These are phyloP conservation scores for Aegithalos caudatus DNA, from an alignment of 2,113 vertebrate species.

Conservation along the genomic window DNA sequence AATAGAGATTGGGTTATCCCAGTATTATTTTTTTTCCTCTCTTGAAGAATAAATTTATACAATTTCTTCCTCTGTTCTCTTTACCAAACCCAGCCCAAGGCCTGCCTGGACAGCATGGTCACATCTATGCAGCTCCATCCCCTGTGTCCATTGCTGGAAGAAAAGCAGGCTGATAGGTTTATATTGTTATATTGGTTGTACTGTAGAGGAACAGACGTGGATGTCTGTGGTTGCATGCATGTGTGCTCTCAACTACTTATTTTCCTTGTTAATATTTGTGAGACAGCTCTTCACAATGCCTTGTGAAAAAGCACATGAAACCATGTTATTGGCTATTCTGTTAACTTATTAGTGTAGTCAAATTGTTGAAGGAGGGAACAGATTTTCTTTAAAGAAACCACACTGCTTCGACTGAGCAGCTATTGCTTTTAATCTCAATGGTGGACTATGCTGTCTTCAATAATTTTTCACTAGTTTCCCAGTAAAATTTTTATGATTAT, in stretches of 20 bases:
- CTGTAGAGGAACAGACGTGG: background rate
- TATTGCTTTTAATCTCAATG: background rate
- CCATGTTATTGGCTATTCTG: background rate
- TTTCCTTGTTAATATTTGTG: background rate
- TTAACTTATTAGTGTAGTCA: background rate
- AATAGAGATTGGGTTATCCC: background rate
- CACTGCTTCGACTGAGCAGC: background rate
- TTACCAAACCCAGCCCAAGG: too few relatives aligned
- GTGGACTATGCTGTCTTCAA: background rate
- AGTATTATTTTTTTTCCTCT: background rate
- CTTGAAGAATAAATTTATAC: background rate
- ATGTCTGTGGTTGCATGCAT: background rate
- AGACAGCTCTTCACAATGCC: background rate
- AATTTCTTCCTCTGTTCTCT: background rate
- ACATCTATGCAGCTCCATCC: too few relatives aligned
- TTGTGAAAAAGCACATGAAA: background rate
- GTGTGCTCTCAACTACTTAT: background rate
- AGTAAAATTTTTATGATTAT: background rate
- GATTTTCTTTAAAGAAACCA: background rate
- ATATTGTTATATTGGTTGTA: too few relatives aligned
- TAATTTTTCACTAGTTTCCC: background rate
- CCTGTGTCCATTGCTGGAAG: too few relatives aligned
- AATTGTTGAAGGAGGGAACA: background rate
- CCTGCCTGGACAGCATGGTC: too few relatives aligned
- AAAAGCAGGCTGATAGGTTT: too few relatives aligned